Base-by-base conservation (phyloP, 37 sponge, comb jelly and placozoan genomes). In the Halisarca cf. caerulea region DNA sequence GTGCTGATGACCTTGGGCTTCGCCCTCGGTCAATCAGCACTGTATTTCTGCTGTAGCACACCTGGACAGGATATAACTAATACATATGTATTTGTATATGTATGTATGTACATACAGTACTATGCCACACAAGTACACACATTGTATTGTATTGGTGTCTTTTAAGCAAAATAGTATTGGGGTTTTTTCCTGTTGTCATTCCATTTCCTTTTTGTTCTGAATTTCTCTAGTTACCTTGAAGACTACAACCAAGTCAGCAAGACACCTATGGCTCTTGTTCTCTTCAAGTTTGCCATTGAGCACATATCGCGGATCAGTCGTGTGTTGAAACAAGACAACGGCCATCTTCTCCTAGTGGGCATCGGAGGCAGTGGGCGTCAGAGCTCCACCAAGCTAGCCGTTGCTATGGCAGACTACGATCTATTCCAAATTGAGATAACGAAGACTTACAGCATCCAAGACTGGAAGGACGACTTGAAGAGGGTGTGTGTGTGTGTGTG, bases 161-260 rank as follows among this genome's bases (percentile, higher is more conserved):
- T 57, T 57, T 57, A 57, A 15, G 58, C 20, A 55, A 21, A 18
- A 18, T 18, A 21, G 15, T 15, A 55, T 21, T 21, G 58, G 18
- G 58, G 58, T 18, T 55, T 15, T 55, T 15, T 55, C 30, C 58
- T 27, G 30, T 80, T 17, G 36, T 25, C 44, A 66, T 33, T 27
- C 11, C 60, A 42, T 32, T 42, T 21, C 41, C 53, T 2, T 54
- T 54, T 11, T n/a, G n/a, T n/a, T n/a, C n/a, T n/a, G n/a, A n/a
- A n/a, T n/a, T n/a, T n/a, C n/a, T 24, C n/a, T 61, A 95, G 95
- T 66, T 96, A 95, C 77, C 79, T 98, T 60, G 96, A 95, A 1
- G 99, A 99, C 32, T 99, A 96, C 85, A 99, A 99, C 70, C 99
- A 99, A 71, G 90, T 96, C 93, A 94, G 93, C 89, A 99, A 99